These are phyloP conservation scores for Magallana gigas DNA, from an alignment of 1,140 invertebrate species.

Conservation along the genomic window DNA sequence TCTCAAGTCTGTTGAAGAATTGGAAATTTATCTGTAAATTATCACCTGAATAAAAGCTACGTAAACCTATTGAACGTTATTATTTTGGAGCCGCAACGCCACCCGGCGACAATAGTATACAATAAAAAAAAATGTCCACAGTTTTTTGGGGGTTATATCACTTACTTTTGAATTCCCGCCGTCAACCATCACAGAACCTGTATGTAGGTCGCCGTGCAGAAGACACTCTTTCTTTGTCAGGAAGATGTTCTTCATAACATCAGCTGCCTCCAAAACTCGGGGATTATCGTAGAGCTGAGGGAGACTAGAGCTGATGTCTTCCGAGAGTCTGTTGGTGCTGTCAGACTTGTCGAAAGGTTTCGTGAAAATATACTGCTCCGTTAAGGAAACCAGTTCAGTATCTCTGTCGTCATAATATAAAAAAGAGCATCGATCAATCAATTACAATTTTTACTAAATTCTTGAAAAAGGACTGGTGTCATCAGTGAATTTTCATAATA, in stretches of 20 bases:
- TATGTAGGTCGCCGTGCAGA: slow-evolving; percentile 71
- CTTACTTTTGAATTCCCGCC: slow-evolving; percentile 58
- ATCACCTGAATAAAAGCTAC: no score
- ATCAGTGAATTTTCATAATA: no score
- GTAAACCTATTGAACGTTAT: no score
- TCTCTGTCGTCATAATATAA: slow-evolving; percentile 53
- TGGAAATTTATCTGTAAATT: no score
- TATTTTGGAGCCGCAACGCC: no score
- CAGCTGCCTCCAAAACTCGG: slow-evolving; percentile 51
- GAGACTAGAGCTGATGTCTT: slow-evolving; percentile 51
- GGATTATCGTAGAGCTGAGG: slow-evolving; percentile 61
- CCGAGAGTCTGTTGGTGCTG: slow-evolving; percentile 61
- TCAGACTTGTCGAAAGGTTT: slow-evolving; percentile 62
- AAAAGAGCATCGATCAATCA: slow-evolving; percentile 11
- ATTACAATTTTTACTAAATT: neutral
- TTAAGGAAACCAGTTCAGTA: slow-evolving; percentile 59
- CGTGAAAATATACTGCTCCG: slow-evolving; percentile 68
- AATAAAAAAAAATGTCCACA: no score
- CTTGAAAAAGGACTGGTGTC: no score
- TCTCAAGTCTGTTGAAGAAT: no score
- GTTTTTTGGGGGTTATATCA: no score
- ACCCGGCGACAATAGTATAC: no score
- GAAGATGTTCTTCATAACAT: slow-evolving; percentile 65
- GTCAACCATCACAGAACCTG: slow-evolving; percentile 69
- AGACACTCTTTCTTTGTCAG: slow-evolving; percentile 69